Evolutionary conservation across 2,113 vertebrate species (phyloP).

Genomic region (Podarcis cretensis): DNA sequence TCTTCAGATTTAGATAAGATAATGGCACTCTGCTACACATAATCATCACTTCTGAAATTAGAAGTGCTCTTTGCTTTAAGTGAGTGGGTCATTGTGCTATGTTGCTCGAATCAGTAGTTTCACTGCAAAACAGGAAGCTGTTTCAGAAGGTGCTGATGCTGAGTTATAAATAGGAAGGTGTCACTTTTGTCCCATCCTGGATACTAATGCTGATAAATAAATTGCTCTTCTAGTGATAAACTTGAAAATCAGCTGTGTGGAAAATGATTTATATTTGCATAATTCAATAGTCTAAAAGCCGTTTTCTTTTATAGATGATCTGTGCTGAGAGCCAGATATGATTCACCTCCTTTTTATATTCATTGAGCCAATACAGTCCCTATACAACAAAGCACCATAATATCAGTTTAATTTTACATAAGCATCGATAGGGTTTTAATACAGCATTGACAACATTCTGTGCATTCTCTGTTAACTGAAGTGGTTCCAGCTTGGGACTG

Average conservation of each 20-base stretch:
- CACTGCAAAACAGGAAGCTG: constrained; percentile 7
- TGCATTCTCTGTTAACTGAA: background rate
- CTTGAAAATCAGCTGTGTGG: constrained; percentile 36
- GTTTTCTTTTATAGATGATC: background rate
- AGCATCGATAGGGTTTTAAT: background rate
- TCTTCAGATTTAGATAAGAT: constrained; percentile 55
- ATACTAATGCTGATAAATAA: background rate
- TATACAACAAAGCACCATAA: background rate
- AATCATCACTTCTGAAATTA: constrained; percentile 40
- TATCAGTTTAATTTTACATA: constrained; percentile 16
- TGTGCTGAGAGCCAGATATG: constrained; percentile 10
- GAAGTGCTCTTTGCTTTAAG: constrained; percentile 26
- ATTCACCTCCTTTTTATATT: background rate
- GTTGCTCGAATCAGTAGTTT: constrained; percentile 32
- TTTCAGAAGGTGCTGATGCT: constrained; percentile 5
- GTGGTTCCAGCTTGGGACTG: background rate
- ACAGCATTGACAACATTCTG: background rate
- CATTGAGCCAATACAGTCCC: background rate
- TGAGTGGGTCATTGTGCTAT: background rate
- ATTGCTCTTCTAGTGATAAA: background rate
- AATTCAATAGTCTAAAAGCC: constrained; percentile 13
- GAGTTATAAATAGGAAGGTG: accelerated
- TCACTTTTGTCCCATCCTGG: background rate
- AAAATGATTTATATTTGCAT: constrained; percentile 15
- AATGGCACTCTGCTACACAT: constrained; percentile 35